Base-by-base conservation (phyloP, 2,888 invertebrate genomes). In the Euplexia lucipara region DNA sequence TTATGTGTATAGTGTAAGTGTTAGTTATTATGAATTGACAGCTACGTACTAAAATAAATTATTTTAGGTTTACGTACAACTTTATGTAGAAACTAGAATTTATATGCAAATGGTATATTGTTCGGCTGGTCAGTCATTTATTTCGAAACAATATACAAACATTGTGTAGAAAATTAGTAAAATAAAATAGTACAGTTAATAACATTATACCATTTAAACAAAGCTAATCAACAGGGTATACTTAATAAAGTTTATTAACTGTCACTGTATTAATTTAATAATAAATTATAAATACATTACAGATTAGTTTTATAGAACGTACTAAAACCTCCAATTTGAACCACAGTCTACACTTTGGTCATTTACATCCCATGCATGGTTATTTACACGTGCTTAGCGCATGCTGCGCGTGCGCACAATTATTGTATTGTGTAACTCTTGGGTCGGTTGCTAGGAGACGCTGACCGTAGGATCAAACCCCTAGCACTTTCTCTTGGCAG, bases 371-470 rank as follows among this genome's bases (percentile, higher is more conserved):
- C 4, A 44, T 49, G 73, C 47, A 37, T 52, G 41, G 53, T 47
- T 26, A 44, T 35, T 7, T 14, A 20, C n/a, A 34, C n/a, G 42
- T 22, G 48, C 41, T 7, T 14, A 20, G 35, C 42, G 52, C 42
- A 54, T 41, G 37, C 35, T 56, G 39, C 37, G 63, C 60, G 51
- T 54, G 60, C 66, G 44, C 54, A 45, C 58, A 45, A 35, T 56
- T 41, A 41, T 16, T 6, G 56, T n/a, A 73, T 67, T 73, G 61
- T 61, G 68, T 61, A 71, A 67, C 37, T 42, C 20, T 32, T 12
- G 22, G 54, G 26, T n/a, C 30, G 44, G 34, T 26, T 14, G 34
- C n/a, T 12, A 8, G 18, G 37, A 39, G 44, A 14, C 54, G 18
- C 49, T 49, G 49, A 35, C 35, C 39, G 34, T 37, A 48, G 59